phyloP scores from a whole-genome alignment of 1,140 invertebrate genomes.

The Sarcophaga bullata region DNA sequence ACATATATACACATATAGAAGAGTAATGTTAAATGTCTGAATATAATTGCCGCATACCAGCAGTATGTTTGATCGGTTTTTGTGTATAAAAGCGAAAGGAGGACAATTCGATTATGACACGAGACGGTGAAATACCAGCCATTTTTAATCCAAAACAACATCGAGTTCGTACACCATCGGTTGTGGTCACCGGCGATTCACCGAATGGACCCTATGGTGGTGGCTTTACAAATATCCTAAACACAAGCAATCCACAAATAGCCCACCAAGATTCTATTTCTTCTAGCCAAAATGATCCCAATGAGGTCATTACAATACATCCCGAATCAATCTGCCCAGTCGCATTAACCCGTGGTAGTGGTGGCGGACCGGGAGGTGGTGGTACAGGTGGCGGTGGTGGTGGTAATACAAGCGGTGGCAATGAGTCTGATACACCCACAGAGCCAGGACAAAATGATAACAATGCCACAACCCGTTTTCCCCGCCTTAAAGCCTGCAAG shows the following conservation, averaged over 20 bases:
- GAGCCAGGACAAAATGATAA: slow-evolving; percentile 54
- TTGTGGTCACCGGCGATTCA: slow-evolving; percentile 75
- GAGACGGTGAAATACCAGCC: slow-evolving; percentile 77
- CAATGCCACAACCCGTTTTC: slow-evolving; percentile 54
- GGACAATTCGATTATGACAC: slow-evolving; percentile 58
- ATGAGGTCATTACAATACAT: slow-evolving; percentile 62
- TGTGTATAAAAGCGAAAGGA: not conserved
- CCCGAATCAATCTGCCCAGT: slow-evolving; percentile 51
- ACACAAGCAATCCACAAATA: slow-evolving; percentile 65
- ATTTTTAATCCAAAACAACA: slow-evolving; percentile 76
- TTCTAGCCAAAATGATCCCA: slow-evolving; percentile 69
- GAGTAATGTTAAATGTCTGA: not conserved
- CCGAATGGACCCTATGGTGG: slow-evolving; percentile 68
- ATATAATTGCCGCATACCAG: not conserved
- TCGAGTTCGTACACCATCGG: slow-evolving; percentile 75
- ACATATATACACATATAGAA: no score
- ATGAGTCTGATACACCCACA: slow-evolving; percentile 52
- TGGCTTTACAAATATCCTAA: slow-evolving; percentile 64
- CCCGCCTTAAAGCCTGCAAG: slow-evolving; percentile 68
- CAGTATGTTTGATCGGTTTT: slow-evolving; percentile 34
- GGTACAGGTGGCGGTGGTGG: slow-evolving; percentile 44
- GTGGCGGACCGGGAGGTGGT: slow-evolving; percentile 26
- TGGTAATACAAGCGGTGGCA: slow-evolving; percentile 32
- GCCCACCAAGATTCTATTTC: slow-evolving; percentile 70
- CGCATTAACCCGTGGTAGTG: not conserved